Evolutionary conservation across 2,797 vertebrate genomes (phyloP), one percentile per base, ranked within the genome.

Genomic region (Ambastaia sidthimunki): DNA sequence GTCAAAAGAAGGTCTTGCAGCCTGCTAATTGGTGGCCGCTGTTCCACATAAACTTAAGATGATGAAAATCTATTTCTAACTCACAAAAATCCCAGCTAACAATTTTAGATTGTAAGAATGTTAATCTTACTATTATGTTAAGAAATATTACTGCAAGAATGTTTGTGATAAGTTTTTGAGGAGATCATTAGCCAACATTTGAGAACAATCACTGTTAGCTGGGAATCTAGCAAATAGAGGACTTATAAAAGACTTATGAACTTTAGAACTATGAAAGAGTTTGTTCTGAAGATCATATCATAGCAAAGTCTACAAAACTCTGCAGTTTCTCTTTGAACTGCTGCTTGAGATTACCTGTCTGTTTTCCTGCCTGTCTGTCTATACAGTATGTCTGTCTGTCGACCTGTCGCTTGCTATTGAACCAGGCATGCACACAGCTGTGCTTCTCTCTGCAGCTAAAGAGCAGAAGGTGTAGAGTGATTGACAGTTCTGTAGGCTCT

Each of bases 401-500:
- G 21, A 47, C n/a, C 68, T 62, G 76, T 70, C 55, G 44, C 44
- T 52, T 78, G 57, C 55, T 71, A 78, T 78, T 71, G 55, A 78
- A 62, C 63, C 48, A 59, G 48, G 78, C 73, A 78, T 74, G 54
- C 67, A 71, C 72, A 81, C 74, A 70, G 77, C 78, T 85, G 83
- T 19, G 57, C 68, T 74, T 70, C 67, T 73, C 50, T 71, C 44
- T 52, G 76, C 50, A 50, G 74, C 69, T 34, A 69, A 80, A 65
- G 57, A 78, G 69, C 59, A 73, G 70, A 23, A 81, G 75, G 71
- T 76, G 78, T 83, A 23, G 66, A 59, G 4, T 83, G 83, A 86
- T 59, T 83, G 83, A 82, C 85, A 86, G 85, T 66, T 83, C 83
- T 78, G 73, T 59, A 76, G 75, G 68, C 76, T 77, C 74, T 75